A percentile compares a stretch with the other conserved stretches of the same genome.
phyloP scores from a whole-genome alignment of 2,888 invertebrate species.

The Sarcophaga caerulescens region DNA sequence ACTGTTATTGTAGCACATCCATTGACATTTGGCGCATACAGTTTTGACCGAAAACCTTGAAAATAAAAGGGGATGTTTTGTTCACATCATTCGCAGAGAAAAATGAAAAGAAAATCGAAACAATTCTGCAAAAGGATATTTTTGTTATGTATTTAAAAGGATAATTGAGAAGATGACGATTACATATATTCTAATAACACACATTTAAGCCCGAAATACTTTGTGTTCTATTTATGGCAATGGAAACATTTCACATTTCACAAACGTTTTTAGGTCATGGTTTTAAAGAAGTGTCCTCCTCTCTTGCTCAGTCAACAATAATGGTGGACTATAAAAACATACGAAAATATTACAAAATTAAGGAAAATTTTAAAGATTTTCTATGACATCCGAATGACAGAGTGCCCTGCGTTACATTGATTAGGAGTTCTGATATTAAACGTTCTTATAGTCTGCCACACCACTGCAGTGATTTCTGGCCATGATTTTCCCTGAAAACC shows the following conservation, averaged over 20 bases:
- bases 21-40: constrained; percentile 45
- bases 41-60: constrained; percentile 38
- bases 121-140: constrained; percentile 28
- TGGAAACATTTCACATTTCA: neutral
- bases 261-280: neutral
- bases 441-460: too few relatives aligned
- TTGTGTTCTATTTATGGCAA: neutral
- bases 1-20: neutral
- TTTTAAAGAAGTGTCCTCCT: neutral
- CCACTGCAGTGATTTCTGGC: too few relatives aligned
- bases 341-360: too few relatives aligned
- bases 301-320: neutral
- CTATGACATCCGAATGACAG: too few relatives aligned
- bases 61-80: constrained; percentile 47
- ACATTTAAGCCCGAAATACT: constrained; percentile 33
- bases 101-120: neutral
- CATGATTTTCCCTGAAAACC: too few relatives aligned
- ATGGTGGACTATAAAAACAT: too few relatives aligned
- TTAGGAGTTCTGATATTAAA: too few relatives aligned
- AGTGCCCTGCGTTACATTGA: too few relatives aligned
- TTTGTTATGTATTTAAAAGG: neutral
- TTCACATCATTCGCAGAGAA: too few relatives aligned
- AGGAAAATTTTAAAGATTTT: too few relatives aligned
- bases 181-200: constrained; percentile 58
- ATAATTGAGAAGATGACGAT: constrained; percentile 32